phyloP scores from a whole-genome alignment of 2,888 invertebrate genomes.

The Sarcophaga subvicina region DNA sequence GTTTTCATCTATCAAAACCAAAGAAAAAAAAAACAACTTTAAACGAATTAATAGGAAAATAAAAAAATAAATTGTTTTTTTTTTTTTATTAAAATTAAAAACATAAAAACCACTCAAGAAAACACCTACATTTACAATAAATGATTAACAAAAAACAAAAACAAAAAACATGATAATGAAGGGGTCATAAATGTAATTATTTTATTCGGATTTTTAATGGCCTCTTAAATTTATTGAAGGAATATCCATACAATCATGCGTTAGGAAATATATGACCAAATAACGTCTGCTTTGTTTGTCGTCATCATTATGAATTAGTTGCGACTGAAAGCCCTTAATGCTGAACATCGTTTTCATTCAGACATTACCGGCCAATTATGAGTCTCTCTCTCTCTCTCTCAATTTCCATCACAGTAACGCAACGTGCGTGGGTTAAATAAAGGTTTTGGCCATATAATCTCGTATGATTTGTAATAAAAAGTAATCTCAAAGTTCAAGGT shows the following conservation, averaged over 20 bases:
- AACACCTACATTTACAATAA: conserved; percentile 12
- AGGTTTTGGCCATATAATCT: neutral
- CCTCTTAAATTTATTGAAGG: neutral
- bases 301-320: too few relatives aligned
- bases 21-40: neutral
- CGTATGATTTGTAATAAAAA: neutral
- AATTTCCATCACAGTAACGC: conserved; percentile 6
- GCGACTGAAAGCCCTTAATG: too few relatives aligned
- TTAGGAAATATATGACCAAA: too few relatives aligned
- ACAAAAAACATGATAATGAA: neutral
- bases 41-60: neutral
- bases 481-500: conserved; percentile 60
- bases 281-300: too few relatives aligned
- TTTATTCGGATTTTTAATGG: neutral
- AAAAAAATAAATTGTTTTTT: too few relatives aligned
- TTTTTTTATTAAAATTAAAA: neutral
- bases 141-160: neutral
- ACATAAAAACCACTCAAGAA: conserved; percentile 13
- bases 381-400: neutral
- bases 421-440: conserved; percentile 43
- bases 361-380: neutral
- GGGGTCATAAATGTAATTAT: neutral
- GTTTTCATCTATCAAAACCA: neutral
- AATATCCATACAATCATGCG: neutral
- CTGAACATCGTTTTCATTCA: too few relatives aligned